Conservation (phyloP, 2,888 invertebrate species). For the Conus canariensis region DNA sequence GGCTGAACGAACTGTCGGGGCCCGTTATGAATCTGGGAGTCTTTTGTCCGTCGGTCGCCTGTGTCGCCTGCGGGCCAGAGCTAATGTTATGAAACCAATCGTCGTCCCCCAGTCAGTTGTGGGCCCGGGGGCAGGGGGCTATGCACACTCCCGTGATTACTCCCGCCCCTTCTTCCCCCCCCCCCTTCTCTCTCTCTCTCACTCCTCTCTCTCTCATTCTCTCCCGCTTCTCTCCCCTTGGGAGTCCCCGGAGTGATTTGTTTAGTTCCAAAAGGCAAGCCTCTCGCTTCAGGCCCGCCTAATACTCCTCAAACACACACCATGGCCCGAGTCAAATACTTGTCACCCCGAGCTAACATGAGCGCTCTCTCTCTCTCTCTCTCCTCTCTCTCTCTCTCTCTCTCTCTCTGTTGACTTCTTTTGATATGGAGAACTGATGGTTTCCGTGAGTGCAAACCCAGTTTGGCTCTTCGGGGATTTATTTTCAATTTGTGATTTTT, state of each 20-base stretch:
- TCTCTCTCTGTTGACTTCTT: not conserved
- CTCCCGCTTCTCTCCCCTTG: no score
- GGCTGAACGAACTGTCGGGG: no score
- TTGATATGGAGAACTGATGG: not conserved
- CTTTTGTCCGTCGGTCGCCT: no score
- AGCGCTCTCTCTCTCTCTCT: not conserved
- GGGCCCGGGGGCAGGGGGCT: not conserved
- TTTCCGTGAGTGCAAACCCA: no score
- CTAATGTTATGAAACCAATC: not conserved
- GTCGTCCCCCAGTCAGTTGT: not conserved
- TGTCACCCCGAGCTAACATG: not conserved
- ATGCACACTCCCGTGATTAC: no score
- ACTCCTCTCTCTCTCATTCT: no score
- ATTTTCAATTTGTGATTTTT: no score
- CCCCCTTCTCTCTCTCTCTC: no score
- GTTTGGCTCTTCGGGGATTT: no score
- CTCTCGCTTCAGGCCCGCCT: not conserved
- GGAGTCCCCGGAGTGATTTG: not conserved
- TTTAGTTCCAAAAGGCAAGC: conserved; percentile 4
- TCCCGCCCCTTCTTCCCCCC: no score
- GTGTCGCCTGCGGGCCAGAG: not conserved
- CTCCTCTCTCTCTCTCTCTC: not conserved
- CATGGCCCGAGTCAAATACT: conserved; percentile 12
- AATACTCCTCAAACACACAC: not conserved
- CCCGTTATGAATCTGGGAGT: no score